Base-by-base conservation (phyloP, 2,113 vertebrate genomes). In the Smithornis capensis region DNA sequence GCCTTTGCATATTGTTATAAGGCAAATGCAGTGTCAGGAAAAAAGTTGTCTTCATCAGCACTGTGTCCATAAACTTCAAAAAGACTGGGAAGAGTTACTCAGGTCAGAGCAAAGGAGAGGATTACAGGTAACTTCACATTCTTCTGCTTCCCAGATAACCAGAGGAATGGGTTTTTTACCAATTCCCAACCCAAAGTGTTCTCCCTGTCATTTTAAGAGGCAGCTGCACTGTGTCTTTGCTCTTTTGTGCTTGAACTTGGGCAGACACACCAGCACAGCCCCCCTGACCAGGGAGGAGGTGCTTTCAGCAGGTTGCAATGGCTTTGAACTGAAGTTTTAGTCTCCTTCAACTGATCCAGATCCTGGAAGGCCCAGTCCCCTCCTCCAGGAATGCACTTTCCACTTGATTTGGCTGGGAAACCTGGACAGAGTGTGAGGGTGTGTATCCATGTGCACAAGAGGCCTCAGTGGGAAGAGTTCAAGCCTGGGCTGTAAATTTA, bases 251-350 rank as follows among this genome's bases (percentile, higher is more conserved):
- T 4, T 50, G 47, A 42, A 22, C 35, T 33, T 6, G 40, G n/a
- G n/a, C 86, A 87, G 74, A 53, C 16, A 14, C 4, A 0, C 49
- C 59, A 50, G 42, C 45, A 19, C 49, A 53, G 49, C 28, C 71
- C 10, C 16, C 6, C 47, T 35, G 18, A 4, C 40, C 2, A 2
- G 10, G 0, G 1, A 10, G 60, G 10, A 25, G 2, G 4, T 31
- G 23, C 52, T 75, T 75, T 12, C 31, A 3, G 5, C 4, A 7
- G n/a, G 2, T 53, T 1, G 0, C 9, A 10, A 7, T 33, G 40
- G 18, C 78, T n/a, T 55, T 83, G 68, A 44, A 10, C 35, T 47
- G 71, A 9, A 59, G 21, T 88, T 74, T 40, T 22, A 13, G 35
- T 40, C 56, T 71, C 47, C 25, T 75, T 12, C 42, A 14, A 2